A percentile compares a stretch with the other conserved stretches of the same genome.
Evolutionary conservation across 2,888 invertebrate species (phyloP).

Genomic region (Coecobrya sp.): DNA sequence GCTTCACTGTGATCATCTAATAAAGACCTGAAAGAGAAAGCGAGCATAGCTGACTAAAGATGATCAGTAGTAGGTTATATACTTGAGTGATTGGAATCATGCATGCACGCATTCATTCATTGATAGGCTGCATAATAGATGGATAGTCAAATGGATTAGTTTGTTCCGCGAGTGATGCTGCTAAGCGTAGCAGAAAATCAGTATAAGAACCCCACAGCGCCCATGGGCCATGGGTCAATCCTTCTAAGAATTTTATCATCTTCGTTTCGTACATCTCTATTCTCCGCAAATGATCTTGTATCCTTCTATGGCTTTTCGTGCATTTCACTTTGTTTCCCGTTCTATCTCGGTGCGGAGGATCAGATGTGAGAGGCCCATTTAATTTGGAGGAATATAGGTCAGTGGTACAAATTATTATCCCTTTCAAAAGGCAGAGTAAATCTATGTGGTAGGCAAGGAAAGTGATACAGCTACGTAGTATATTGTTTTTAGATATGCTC

Average conservation of each 20-base stretch:
- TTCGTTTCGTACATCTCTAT: neutral
- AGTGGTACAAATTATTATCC: neutral
- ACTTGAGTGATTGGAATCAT: neutral
- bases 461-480: neutral
- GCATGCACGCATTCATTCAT: neutral
- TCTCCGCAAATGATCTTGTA: neutral
- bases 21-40: neutral
- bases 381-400: constrained; percentile 16
- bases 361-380: neutral
- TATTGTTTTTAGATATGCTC: neutral
- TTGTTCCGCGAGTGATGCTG: neutral
- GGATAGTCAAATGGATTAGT: neutral
- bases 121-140: neutral
- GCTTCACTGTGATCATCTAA: neutral
- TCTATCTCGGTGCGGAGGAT: neutral
- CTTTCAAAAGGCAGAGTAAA: neutral
- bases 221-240: constrained; percentile 38
- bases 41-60: neutral
- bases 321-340: neutral
- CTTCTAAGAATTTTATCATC: neutral
- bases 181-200: neutral
- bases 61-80: neutral
- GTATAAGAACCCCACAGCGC: constrained; percentile 13
- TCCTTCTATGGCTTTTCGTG: neutral
- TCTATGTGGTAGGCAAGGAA: neutral